Conservation (phyloP, 2,113 vertebrate genomes). For the Lophura nycthemera region DNA sequence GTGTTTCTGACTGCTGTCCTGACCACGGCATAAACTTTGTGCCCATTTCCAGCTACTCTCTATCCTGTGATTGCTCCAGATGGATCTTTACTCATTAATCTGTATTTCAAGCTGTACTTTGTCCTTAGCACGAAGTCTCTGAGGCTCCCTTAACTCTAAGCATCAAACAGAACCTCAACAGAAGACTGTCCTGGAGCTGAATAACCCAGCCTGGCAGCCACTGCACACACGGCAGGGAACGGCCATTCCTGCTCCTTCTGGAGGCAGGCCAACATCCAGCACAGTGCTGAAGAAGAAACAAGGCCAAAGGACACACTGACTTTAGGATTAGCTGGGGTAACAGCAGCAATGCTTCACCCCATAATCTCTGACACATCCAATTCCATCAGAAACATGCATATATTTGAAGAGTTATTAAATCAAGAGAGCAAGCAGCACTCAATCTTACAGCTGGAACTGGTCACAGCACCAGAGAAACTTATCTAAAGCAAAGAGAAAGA, state of each 20-base stretch:
- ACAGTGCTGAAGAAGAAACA: not conserved
- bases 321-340: not conserved
- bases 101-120: not conserved
- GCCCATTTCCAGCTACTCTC: not conserved
- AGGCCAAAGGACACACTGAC: not conserved
- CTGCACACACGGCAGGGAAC: too few species aligned
- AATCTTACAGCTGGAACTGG: not conserved
- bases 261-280: not conserved
- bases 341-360: not conserved
- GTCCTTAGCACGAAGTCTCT: not conserved
- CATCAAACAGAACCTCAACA: not conserved
- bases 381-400: not conserved
- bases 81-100: not conserved
- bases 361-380: not conserved
- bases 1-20: not conserved
- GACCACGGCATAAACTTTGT: rapidly evolving
- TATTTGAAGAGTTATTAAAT: too few species aligned
- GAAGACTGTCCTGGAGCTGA: not conserved
- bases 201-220: not conserved
- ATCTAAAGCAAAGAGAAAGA: not conserved
- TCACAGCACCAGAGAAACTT: constrained; percentile 7
- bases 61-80: not conserved
- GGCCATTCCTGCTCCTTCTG: rapidly evolving
- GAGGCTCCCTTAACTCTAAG: not conserved
- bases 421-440: constrained; percentile 6